A percentile compares a stretch with the other conserved stretches of the same genome.
Conservation (phyloP, 2,888 invertebrate species). For the Perizoma affinitatum region DNA sequence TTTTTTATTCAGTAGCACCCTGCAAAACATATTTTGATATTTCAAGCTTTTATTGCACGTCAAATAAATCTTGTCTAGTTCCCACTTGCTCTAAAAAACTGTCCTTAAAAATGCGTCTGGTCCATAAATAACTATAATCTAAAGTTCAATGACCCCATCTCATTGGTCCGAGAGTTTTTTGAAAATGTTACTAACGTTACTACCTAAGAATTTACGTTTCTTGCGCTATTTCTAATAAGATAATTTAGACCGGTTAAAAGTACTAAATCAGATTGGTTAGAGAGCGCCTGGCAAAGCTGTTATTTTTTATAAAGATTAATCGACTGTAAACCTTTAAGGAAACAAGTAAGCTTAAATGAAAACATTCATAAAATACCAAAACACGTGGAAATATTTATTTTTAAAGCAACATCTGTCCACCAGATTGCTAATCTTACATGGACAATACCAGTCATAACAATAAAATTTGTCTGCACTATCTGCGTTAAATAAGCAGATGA, state of each 20-base stretch:
- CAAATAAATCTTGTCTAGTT: conserved; percentile 12
- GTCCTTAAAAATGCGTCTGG: conserved; percentile 10
- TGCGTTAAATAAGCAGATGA: conserved; percentile 26
- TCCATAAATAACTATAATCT: conserved; percentile 13
- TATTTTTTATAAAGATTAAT: too few species aligned
- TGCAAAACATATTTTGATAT: conserved; percentile 16
- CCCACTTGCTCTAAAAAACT: conserved; percentile 17
- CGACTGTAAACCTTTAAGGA: too few species aligned
- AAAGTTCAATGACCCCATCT: conserved; percentile 21
- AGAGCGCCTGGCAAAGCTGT: too few species aligned
- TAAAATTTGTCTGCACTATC: conserved; percentile 23
- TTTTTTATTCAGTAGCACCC: conserved; percentile 13
- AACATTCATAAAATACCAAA: too few species aligned
- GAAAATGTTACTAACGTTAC: neutral
- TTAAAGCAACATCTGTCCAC: too few species aligned
- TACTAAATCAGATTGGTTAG: too few species aligned
- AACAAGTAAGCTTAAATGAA: neutral
- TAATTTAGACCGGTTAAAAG: too few species aligned
- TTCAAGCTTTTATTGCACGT: conserved; percentile 7
- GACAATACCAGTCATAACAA: conserved; percentile 6
- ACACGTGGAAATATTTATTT: too few species aligned
- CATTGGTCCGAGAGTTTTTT: conserved; percentile 4
- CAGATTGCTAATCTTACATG: neutral
- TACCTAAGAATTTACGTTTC: too few species aligned
- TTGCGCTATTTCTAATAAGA: too few species aligned